These are phyloP conservation scores for Drosophila kuntzei DNA, from an alignment of 2,888 invertebrate genomes.

Conservation along the genomic window DNA sequence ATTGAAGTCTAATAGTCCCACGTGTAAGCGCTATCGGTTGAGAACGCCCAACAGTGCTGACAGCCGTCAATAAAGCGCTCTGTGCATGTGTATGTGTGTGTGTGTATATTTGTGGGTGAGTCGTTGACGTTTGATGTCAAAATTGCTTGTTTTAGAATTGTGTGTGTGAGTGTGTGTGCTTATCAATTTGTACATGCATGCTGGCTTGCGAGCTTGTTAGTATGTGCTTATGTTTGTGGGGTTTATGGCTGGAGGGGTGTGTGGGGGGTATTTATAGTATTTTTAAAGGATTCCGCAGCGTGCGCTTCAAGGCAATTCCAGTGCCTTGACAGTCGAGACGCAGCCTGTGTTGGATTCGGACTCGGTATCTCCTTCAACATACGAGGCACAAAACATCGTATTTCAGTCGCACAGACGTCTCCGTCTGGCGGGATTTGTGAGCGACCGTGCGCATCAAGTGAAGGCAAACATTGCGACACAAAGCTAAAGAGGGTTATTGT, in stretches of 20 bases:
- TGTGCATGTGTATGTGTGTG: constrained; percentile 21
- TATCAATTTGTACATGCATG: constrained; percentile 62
- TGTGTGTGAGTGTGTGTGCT: constrained; percentile 27
- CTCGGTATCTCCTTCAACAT: constrained; percentile 42
- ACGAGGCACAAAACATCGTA: constrained; percentile 44
- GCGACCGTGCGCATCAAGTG: constrained; percentile 65
- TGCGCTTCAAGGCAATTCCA: constrained; percentile 63
- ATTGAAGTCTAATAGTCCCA: constrained; percentile 79
- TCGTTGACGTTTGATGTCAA: constrained; percentile 77
- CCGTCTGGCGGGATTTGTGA: constrained; percentile 63
- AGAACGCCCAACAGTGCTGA: constrained; percentile 59
- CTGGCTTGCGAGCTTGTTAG: constrained; percentile 18
- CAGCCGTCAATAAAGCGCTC: constrained; percentile 51
- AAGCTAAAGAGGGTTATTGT: constrained; percentile 69
- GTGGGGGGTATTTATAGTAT: constrained; percentile 67
- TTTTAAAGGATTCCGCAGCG: constrained; percentile 74
- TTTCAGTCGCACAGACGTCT: constrained; percentile 46
- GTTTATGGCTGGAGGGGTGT: neutral
- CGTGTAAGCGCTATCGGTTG: constrained; percentile 55
- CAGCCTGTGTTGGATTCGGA: constrained; percentile 44
- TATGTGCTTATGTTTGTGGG: constrained; percentile 11
- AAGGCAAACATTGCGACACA: constrained; percentile 77
- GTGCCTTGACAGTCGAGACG: constrained; percentile 40
- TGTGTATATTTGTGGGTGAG: constrained; percentile 40
- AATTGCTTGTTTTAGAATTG: constrained; percentile 69